Evolutionary conservation across 2,797 vertebrate genomes (phyloP).

Genomic region (Okamejei kenojei): DNA sequence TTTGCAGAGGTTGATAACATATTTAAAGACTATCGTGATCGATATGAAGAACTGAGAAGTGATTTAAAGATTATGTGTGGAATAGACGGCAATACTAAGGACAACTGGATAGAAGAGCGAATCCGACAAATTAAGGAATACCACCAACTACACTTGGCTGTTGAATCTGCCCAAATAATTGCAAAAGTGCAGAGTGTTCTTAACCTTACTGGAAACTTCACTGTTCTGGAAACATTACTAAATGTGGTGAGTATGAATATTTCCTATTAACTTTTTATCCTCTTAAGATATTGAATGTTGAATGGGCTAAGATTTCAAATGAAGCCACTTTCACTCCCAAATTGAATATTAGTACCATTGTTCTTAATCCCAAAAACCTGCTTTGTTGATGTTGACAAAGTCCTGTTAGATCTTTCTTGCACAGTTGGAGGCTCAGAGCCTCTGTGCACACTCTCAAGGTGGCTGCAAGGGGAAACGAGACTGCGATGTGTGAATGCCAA

Average conservation of each 20-base stretch:
- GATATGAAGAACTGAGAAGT: fast-evolving
- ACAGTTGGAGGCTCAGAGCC: too few species aligned
- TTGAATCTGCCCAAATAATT: constrained; percentile 69
- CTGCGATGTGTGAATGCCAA: too few species aligned
- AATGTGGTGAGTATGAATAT: constrained; percentile 62
- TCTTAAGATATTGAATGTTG: neutral
- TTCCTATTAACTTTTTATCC: neutral
- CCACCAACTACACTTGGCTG: constrained; percentile 76
- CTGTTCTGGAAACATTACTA: constrained; percentile 62
- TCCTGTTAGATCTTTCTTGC: too few species aligned
- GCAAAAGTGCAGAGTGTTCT: constrained; percentile 64
- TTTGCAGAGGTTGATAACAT: constrained; percentile 62
- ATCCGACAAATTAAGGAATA: constrained; percentile 79
- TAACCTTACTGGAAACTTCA: constrained; percentile 74
- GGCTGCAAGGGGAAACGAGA: too few species aligned
- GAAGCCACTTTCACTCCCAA: neutral
- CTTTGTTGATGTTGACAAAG: too few species aligned
- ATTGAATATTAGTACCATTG: neutral
- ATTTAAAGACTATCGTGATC: constrained; percentile 62
- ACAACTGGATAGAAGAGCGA: constrained; percentile 64
- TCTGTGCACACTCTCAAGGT: too few species aligned
- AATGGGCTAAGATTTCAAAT: neutral
- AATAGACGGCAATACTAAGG: constrained; percentile 41
- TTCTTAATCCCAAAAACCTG: too few species aligned
- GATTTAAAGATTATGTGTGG: constrained; percentile 65